Evolutionary conservation across 2,888 invertebrate species (phyloP), one percentile per base, ranked within the genome.

Genomic region (Hypomecis punctinalis): DNA sequence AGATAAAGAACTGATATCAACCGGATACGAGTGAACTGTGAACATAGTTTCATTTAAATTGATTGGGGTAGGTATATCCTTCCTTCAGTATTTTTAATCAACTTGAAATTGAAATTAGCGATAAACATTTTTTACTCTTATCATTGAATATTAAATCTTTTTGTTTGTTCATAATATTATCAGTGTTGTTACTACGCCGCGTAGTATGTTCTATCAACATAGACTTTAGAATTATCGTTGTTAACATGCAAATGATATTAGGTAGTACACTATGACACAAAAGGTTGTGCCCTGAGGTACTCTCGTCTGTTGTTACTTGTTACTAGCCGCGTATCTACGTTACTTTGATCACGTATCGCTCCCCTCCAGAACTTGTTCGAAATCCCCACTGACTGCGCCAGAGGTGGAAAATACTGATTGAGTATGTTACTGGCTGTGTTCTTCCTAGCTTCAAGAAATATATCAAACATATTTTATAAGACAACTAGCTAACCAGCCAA

Each of bases 281-380:
- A 61, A 55, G 11, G 37, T 40, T n/a, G 46, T 51, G 10, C 58
- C 61, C 52, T 56, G 63, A 6, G 39, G 54, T 39, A 67, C 37
- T 55, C 58, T n/a, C 11, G 10, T 13, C 9, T 35, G 6, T 23
- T 13, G 6, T 43, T 43, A 7, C n/a, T 47, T 7, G n/a, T 3
- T 42, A 8, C 1, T 36, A 13, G 40, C 10, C 9, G 36, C 11
- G 10, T n/a, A 43, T 40, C 40, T 66, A 69, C 67, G 65, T 51
- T 65, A 55, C 45, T 6, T 23, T 7, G 57, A 56, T 67, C 69
- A 67, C 67, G 63, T 67, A 67, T 33, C 36, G 49, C 45, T 45
- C n/a, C n/a, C 43, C 39, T 39, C n/a, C 33, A 36, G 45, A 33
- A 58, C 56, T 37, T 37, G 61, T 58, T 33, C 49, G 46, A 54